Base-by-base conservation (phyloP, 2,888 invertebrate genomes). In the Rhimphoctona megacephalus region DNA sequence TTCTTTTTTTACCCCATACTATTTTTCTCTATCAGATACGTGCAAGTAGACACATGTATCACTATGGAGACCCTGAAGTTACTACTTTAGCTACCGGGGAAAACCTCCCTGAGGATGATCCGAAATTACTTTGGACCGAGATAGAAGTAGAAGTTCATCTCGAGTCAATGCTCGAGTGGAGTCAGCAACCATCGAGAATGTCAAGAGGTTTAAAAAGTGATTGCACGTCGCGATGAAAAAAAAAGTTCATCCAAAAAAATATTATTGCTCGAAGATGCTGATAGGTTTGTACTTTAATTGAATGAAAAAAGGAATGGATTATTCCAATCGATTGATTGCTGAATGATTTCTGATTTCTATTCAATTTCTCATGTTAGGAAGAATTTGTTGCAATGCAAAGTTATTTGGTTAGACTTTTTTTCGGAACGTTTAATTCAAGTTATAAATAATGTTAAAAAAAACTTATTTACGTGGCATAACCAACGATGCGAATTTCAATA, bases 1-100 rank as follows among this genome's bases (percentile, higher is more conserved):
- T 67, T 77, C 67, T 79, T 86, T 85, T 83, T 81, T 73, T 78
- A 17, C 54, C 82, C 74, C 70, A 73, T 52, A 39, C 52, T 43
- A 9, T 73, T 74, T 66, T 67, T 74, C 46, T 54, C 81, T 30
- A 57, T 43, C 54, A 33, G 81, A 67, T 67, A 81, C 81, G 49
- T 52, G 64, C 49, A 22, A 52, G 61, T 22, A n/a, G 72, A 33
- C 52, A 49, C n/a, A 76, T 61, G 43, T 43, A 64, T 76, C 61
- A 43, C 88, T 85, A 76, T 81, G 84, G 79, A 85, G 89, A 87
- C 79, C 81, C 54, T 52, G 64, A 36, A 79, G 46, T 81, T 84
- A 79, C 79, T 46, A 22, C 67, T 69, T 25, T 69, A 67, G 33
- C n/a, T 52, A 30, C 73, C 17, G 19, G 57, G 69, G 57, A 73